Evolutionary conservation across 2,888 invertebrate genomes (phyloP).

Genomic region (Epiblema foenella): DNA sequence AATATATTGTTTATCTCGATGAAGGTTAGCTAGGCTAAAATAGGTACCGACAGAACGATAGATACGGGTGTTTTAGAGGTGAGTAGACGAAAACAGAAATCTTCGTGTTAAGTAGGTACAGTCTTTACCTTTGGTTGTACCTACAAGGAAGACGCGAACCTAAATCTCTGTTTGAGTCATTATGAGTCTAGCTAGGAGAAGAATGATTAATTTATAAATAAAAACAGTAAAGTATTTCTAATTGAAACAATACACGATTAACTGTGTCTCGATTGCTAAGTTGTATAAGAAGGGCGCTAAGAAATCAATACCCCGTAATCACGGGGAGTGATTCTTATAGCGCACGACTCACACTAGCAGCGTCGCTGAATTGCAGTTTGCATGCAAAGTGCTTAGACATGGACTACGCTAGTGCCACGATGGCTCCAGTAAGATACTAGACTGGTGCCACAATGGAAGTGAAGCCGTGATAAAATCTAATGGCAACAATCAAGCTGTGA

Average conservation of each 20-base stretch:
- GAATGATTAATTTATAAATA: no score
- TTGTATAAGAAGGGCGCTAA: slow-evolving; percentile 24
- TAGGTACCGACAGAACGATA: not conserved
- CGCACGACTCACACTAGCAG: slow-evolving; percentile 48
- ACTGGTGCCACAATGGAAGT: slow-evolving; percentile 27
- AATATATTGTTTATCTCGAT: slow-evolving; percentile 1
- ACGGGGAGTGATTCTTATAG: slow-evolving; percentile 44
- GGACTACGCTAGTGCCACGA: slow-evolving; percentile 36
- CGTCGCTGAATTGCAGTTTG: slow-evolving; percentile 55
- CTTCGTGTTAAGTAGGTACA: no score
- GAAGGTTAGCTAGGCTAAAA: slow-evolving; percentile 10
- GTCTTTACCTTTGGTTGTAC: no score
- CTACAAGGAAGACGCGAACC: no score
- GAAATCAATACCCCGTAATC: slow-evolving; percentile 30
- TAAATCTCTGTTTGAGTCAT: no score
- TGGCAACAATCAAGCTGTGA: slow-evolving; percentile 29
- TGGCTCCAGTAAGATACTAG: slow-evolving; percentile 25
- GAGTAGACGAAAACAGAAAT: no score
- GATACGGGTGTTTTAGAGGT: not conserved
- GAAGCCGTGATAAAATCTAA: slow-evolving; percentile 34
- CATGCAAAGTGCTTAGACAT: slow-evolving; percentile 54
- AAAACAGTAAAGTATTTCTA: no score
- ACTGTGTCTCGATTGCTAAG: not conserved
- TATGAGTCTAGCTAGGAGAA: no score
- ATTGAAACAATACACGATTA: not conserved